phyloP scores from a whole-genome alignment of 2,888 invertebrate genomes.

The Chrysopilus asiliformis region DNA sequence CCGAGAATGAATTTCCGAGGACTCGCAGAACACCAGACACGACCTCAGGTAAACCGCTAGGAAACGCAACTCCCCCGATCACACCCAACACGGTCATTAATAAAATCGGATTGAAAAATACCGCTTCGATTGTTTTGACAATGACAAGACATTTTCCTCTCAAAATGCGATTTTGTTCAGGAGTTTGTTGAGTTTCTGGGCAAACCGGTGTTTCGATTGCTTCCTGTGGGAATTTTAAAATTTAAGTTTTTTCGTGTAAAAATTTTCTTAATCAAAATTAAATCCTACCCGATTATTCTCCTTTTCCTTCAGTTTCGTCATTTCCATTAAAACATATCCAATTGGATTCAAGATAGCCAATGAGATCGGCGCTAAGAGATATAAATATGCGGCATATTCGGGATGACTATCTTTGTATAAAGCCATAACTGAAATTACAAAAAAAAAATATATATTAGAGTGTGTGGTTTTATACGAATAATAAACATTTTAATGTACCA shows the following conservation, averaged over 20 bases:
- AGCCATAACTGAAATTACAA: slow-evolving; percentile 74
- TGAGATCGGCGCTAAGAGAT: slow-evolving; percentile 88
- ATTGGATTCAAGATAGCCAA: slow-evolving; percentile 84
- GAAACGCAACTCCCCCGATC: slow-evolving; percentile 66
- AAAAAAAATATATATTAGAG: no score
- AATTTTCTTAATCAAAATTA: slow-evolving; percentile 2
- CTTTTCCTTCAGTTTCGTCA: slow-evolving; percentile 25
- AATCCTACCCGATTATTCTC: slow-evolving; percentile 19
- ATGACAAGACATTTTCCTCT: slow-evolving; percentile 25
- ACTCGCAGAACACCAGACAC: slow-evolving; percentile 63
- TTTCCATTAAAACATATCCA: slow-evolving; percentile 80
- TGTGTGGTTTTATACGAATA: no score
- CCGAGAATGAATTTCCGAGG: slow-evolving; percentile 80
- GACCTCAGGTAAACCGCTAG: slow-evolving; percentile 61
- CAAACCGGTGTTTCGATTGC: slow-evolving; percentile 22
- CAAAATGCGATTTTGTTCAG: slow-evolving; percentile 22
- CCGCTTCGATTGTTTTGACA: slow-evolving; percentile 48
- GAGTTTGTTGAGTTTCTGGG: slow-evolving; percentile 25
- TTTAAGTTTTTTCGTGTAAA: neutral
- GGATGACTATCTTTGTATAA: slow-evolving; percentile 76
- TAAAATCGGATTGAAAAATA: slow-evolving; percentile 77
- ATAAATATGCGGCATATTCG: slow-evolving; percentile 80
- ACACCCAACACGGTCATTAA: slow-evolving; percentile 89
- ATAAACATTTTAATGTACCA: no score
- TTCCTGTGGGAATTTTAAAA: neutral